Base-by-base conservation (phyloP, 2,888 invertebrate genomes). In the Ephialtes manifestator region DNA sequence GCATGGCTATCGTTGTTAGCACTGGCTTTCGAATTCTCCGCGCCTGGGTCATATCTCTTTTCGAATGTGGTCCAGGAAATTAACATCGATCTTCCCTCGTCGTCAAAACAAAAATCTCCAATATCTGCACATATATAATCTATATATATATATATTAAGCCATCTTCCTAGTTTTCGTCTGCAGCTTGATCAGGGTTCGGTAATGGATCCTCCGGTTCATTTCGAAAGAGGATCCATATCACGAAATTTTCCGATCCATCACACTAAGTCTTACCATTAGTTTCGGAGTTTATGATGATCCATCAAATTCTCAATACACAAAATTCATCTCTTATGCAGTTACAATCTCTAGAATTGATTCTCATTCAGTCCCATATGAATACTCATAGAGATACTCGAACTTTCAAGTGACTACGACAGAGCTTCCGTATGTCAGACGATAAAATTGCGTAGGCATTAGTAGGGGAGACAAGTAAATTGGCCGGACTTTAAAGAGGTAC, bases 171-270 rank as follows among this genome's bases (percentile, higher is more conserved):
- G 24, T 5, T 1, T 53, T 24, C 20, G 43, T 4, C 39, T 28
- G 65, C 65, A 60, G 67, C 43, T 72, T 39, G 58, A 60, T 75
- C 65, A 24, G 35, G 60, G 60, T 81, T 76, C 77, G 76, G 46
- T 84, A 84, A 84, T 84, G 84, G 72, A 84, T 58, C 15, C 13
- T 71, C 83, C 71, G 83, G 28, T 84, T 63, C 75, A 65, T 84
- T 55, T 53, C 28, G 67, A 43, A 43, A 31, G 43, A 18, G 28
- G n/a, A 55, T n/a, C 51, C 39, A 39, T 18, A 24, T 72, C 39
- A 4, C 8, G 3, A 46, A 31, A 43, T 65, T 65, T 28, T 51
- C 13, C 79, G 39, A 83, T 83, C 79, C 35, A 83, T 83, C 79
- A 83, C 15, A 53, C 15, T 5, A 13, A 51, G 18, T 51, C 35